Evolutionary conservation across 2,888 invertebrate genomes (phyloP).

Genomic region (Lamellibrachia columna): DNA sequence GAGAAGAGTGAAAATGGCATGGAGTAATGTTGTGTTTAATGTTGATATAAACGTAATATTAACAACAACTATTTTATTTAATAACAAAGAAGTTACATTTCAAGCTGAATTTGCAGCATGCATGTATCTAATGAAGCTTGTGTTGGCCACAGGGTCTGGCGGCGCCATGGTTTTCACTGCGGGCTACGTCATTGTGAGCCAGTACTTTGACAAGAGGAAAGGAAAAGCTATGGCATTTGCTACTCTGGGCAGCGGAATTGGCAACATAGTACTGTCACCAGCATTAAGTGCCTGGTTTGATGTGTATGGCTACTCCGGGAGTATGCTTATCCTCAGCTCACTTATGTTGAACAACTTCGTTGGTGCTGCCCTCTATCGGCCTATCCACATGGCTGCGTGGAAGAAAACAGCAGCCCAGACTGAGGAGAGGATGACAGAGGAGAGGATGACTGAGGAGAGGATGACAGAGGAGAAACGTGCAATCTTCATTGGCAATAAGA

Average conservation of each 20-base stretch:
- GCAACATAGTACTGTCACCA: slow-evolving; percentile 27
- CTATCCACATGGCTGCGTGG: not conserved
- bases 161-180: slow-evolving; percentile 32
- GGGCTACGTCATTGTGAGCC: slow-evolving; percentile 29
- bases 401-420: not conserved
- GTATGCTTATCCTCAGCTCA: slow-evolving; percentile 26
- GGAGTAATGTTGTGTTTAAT: too few species aligned
- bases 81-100: not conserved
- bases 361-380: slow-evolving; percentile 29
- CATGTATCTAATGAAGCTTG: not conserved
- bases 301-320: slow-evolving; percentile 24
- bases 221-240: slow-evolving; percentile 33
- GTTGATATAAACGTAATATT: too few species aligned
- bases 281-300: slow-evolving; percentile 18
- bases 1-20: not conserved
- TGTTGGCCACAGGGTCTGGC: slow-evolving; percentile 25
- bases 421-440: not conserved
- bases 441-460: not conserved
- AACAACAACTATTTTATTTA: too few species aligned
- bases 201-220: slow-evolving; percentile 33
- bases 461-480: not conserved
- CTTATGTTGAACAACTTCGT: slow-evolving; percentile 22
- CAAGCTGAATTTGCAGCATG: not conserved
- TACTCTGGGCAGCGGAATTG: slow-evolving; percentile 31
- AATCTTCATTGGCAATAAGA: not conserved